A percentile compares a stretch with the other conserved stretches of the same genome.
phyloP scores from a whole-genome alignment of 2,797 vertebrate species.

The Mus minutoides region DNA sequence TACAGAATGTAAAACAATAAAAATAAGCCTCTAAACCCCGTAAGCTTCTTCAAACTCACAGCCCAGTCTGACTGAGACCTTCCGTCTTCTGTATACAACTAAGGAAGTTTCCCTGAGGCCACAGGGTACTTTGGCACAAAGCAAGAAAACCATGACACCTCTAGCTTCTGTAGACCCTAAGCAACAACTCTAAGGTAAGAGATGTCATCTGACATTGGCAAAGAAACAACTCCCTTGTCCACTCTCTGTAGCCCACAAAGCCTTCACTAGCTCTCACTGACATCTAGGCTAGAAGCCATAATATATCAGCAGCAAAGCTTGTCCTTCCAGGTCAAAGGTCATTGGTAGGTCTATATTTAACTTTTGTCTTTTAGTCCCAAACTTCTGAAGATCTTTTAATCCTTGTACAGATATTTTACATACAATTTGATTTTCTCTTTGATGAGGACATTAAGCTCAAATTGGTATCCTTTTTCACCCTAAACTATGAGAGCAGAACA shows the following conservation, averaged over 20 bases:
- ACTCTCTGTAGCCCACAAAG: neutral
- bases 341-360: neutral
- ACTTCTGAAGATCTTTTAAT: neutral
- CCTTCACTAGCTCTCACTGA: neutral
- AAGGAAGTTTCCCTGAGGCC: neutral
- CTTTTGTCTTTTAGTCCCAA: neutral
- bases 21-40: neutral
- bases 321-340: neutral
- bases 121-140: neutral
- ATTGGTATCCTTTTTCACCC: neutral
- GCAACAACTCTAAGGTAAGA: neutral
- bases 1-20: neutral
- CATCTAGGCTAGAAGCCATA: neutral
- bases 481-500: neutral
- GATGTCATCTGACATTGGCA: neutral
- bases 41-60: neutral
- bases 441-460: neutral
- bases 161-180: neutral
- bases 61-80: neutral
- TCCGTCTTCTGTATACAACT: neutral
- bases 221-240: neutral
- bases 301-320: neutral
- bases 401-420: neutral
- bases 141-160: neutral
- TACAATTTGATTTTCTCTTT: neutral